Percentiles rank a stretch among this genome's conserved stretches.
Conservation (phyloP, 2,797 vertebrate species). For the Hippocampus kuda region DNA sequence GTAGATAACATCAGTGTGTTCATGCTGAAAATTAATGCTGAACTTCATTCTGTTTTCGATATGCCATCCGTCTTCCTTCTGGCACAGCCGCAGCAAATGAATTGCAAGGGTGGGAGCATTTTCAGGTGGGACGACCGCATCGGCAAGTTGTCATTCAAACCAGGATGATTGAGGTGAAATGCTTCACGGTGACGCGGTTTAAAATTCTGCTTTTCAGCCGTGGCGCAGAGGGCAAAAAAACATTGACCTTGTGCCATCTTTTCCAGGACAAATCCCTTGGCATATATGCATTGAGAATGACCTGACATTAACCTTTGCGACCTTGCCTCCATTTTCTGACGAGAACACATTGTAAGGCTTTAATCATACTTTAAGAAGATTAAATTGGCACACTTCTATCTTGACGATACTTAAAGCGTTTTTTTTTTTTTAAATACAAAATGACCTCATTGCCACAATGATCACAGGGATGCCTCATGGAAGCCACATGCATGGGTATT, state of each 20-base stretch:
- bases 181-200: neutral
- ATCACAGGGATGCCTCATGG: neutral
- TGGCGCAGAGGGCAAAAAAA: neutral
- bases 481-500: neutral
- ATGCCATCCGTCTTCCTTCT: slow-evolving; percentile 11
- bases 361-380: neutral
- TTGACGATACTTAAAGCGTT: neutral
- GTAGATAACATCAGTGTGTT: slow-evolving; percentile 11
- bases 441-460: neutral
- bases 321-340: neutral
- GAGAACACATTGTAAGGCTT: neutral
- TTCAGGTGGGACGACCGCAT: neutral
- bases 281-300: neutral
- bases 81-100: neutral
- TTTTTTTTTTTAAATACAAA: neutral
- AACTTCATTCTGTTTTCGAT: slow-evolving; percentile 6
- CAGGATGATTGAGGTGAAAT: neutral
- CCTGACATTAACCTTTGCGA: slow-evolving; percentile 1
- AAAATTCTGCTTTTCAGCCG: neutral
- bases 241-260: slow-evolving; percentile 4
- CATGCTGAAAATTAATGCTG: slow-evolving; percentile 26
- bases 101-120: neutral
- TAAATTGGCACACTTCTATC: neutral
- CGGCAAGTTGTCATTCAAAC: neutral
- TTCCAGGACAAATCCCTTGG: neutral